Base-by-base conservation (phyloP, 2,113 vertebrate genomes). In the Manacus vitellinus region DNA sequence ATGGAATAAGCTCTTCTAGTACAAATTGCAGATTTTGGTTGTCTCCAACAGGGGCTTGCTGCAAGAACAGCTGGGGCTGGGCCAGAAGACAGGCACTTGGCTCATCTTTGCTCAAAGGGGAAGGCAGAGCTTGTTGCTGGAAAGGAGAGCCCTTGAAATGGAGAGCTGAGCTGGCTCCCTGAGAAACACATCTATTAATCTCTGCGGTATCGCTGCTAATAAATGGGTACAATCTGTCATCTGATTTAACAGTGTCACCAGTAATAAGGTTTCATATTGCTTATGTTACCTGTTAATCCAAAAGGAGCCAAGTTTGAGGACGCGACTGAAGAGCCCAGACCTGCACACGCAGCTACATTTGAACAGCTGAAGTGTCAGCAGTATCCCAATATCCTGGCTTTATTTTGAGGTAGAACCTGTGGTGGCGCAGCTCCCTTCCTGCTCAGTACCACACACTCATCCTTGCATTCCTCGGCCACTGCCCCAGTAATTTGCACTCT, bases 191-290 rank as follows among this genome's bases (percentile, higher is more conserved):
- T 31, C 52, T 71, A 87, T 95, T 92, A 61, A 87, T 95, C 84
- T 91, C 51, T 16, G 61, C 87, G 70, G 66, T 76, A 67, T 92
- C 83, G 55, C 61, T 89, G 66, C 72, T 92, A 91, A 87, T 94
- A 80, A 43, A 0, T 18, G 44, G 55, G 63, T 66, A 67, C 59
- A 85, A 35, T 93, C 73, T 59, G 47, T 89, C 80, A 95, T 39
- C 77, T 3, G 4, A 76, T 87, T 91, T 87, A 84, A 67, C 47
- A 61, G 49, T 87, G 80, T 67, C 94, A 61, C 39, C 35, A 65
- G 73, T 81, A 65, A 84, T 92, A 67, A 76, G 89, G 58, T 80
- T 89, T 90, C 51, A 25, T 91, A 81, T 70, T 55, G 59, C 72
- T 68, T 74, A 2, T 43, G 49, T 74, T 91, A 88, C 6, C 86